Evolutionary conservation across 2,888 invertebrate species (phyloP), one percentile per base, ranked within the genome.

Genomic region (Diarsia dahlii): DNA sequence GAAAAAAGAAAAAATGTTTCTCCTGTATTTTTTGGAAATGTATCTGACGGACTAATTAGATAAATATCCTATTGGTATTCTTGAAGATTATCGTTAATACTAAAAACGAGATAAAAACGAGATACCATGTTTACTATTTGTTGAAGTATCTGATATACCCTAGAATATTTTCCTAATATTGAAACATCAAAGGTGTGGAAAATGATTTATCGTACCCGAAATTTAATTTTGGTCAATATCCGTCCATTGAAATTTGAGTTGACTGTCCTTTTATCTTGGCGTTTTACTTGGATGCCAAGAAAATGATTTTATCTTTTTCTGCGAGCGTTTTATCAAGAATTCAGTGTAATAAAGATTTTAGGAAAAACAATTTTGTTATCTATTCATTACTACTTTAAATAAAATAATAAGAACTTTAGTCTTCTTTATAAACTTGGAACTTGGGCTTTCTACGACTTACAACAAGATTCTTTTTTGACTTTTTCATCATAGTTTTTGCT

Each of bases 161-260:
- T n/a, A 34, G n/a, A 63, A 76, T 34, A 65, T 67, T 23, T 54
- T 6, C 13, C 18, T 34, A 46, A 48, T 39, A 60, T 68, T 68
- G 56, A 58, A 66, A 71, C 50, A 66, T 71, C 65, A 80, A 69
- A 52, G n/a, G 52, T 56, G 48, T 23, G 8, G 1, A 5, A 60
- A 80, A 71, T 65, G 12, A 34, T 60, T 74, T 45, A 54, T 34
- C 28, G 2, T 10, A 54, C 18, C 28, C 54, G 50, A 62, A 76
- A 76, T 76, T 58, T 13, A 56, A 80, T 80, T 73, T 54, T 56
- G 48, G 23, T 54, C 52, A 58, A 60, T 64, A 73, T 71, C 66
- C 28, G 50, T 69, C 65, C 23, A 60, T 71, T 28, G 15, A 64
- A 50, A 52, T 65, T 71, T 45, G 13, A 65, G 10, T 66, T 9